Evolutionary conservation across 2,113 vertebrate species (phyloP), one percentile per base, ranked within the genome.

Genomic region (Callipepla californica): DNA sequence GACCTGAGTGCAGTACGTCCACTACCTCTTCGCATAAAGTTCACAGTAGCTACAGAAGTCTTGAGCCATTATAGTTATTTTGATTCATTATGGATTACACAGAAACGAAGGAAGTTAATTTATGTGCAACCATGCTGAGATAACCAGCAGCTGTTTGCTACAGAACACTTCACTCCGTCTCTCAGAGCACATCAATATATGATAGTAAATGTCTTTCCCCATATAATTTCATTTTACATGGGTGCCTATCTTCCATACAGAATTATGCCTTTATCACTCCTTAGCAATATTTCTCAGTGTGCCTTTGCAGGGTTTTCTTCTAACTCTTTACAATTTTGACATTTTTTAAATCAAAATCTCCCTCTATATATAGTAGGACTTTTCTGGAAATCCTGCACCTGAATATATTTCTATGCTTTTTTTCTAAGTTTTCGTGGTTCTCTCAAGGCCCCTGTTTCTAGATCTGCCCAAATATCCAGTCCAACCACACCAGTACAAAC

Each of bases 401-500:
- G 13, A 65, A 68, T 47, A 42, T 68, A 73, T 20, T 73, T 50
- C 21, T 58, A 7, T 2, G 0, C 20, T 72, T 73, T 53, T 53
- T 36, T 53, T 48, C 26, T 20, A 89, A 51, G 17, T 58, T 67
- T 28, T n/a, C 17, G 17, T 72, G 77, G n/a, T 12, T 22, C 6
- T 11, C 16, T 12, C 20, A n/a, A 42, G 15, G 17, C 9, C 21
- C 3, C 63, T 13, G 36, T 63, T 85, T 85, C 48, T 38, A 42
- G 25, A 62, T 13, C 45, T 61, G 26, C 7, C 14, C 36, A 36
- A 62, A 81, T 18, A 12, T 20, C 9, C 36, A 17, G 6, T 58
- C 13, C 0, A 3, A 44, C 6, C 19, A 36, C 1, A 0, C 13
- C 8, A 7, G 36, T 22, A 9, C 20, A 62, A 50, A 67, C 40